Evolutionary conservation across 2,888 invertebrate genomes (phyloP), one percentile per base, ranked within the genome.

Genomic region (Laspeyria flexula): DNA sequence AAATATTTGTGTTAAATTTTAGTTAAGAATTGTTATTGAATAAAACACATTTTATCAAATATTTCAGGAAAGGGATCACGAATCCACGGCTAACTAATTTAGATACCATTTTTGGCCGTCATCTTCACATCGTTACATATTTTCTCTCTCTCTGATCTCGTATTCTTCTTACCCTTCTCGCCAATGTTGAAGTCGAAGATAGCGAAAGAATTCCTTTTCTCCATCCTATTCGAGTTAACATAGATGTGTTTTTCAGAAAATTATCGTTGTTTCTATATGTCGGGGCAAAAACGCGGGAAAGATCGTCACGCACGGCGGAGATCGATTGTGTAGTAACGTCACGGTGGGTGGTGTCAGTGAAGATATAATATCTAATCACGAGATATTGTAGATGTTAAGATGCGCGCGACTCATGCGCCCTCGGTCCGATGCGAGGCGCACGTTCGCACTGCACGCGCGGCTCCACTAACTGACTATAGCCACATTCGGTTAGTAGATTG

Each of bases 171-270:
- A 52, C 79, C 75, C 53, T 86, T 88, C 73, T 81, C 75, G 51
- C 69, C 63, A 52, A 89, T 81, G 55, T 86, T 85, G 58, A 90
- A 83, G 65, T 89, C 86, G 62, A 89, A 71, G 51, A 89, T 83
- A 56, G 87, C 79, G 60, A 86, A 89, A n/a, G 87, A 77, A 43
- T 83, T 82, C 74, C 77, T 79, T 56, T 81, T 82, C 65, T 87
- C 84, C 88, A 88, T 88, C 46, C 55, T 25, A 25, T 74, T 31
- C 46, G 35, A 27, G 11, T 29, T 45, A 13, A 10, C 7, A 5
- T 30, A 38, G 10, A 21, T 44, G 16, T 25, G n/a, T 23, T 29
- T 13, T 43, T 39, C 11, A 34, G 15, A 4, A 27, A 33, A 9
- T 46, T 15, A 12, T 4, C 25, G 13, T 33, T 23, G 12, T 18